Evolutionary conservation across 1,140 invertebrate species (phyloP), one percentile per base, ranked within the genome.

Genomic region (Conus betulinus): DNA sequence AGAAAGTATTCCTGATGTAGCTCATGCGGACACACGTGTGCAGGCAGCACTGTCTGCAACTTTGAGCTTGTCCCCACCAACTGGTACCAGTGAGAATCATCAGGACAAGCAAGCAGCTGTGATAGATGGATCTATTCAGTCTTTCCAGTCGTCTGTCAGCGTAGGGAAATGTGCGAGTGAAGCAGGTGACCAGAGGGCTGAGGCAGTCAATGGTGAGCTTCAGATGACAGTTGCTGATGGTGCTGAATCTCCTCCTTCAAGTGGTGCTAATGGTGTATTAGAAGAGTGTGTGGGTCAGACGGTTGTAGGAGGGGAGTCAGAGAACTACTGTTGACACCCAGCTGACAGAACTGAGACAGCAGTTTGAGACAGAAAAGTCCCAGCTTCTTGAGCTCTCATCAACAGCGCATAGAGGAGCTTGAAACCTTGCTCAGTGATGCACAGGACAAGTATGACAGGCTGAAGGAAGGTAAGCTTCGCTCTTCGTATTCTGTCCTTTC

Each of bases 391-490:
- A 60, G 13, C 87, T n/a, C 83, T 74, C 90, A 91, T 57, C 89
- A 91, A 60, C 89, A 93, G 55, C 89, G 90, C 84, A 89, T 93
- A 71, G 90, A 60, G n/a, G 82, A 89, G 53, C 89, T 93, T 63
- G 85, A 91, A 84, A 55, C 55, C 7, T 88, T 92, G 60, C 76
- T 94, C 53, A 87, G 88, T 15, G 91, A 94, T 23, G 76, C 89
- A 2, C 91, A 94, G 81, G 93, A 93, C 20, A 93, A 91, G 91
- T 93, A 93, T 90, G 91, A 93, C 25, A 89, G 88, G 53, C 87
- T 94, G 27, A 90, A 93, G 87, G 92, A 93, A 90, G 90, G 93
- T 94, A 91, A 87, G 91, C 57, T 60, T 60, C 4, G 15, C 57
- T 15, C 15, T 15, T 60, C 4, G 8, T 60, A 4, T 60, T 60